Conservation (phyloP, 2,888 invertebrate genomes). For the Diloba caeruleocephala region DNA sequence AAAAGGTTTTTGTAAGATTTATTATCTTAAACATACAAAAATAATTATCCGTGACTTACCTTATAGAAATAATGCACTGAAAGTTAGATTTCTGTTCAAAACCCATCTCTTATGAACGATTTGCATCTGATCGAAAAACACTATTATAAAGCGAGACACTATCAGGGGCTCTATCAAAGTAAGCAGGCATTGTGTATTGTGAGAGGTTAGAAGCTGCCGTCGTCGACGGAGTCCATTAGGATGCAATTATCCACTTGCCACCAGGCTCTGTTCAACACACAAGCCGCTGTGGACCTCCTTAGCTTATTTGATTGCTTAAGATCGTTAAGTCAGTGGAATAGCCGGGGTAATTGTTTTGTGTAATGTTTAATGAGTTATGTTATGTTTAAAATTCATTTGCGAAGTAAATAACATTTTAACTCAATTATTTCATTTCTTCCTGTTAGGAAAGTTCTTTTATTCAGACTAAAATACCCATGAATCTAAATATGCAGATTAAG, state of each 20-base stretch:
- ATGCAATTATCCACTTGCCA: constrained; percentile 59
- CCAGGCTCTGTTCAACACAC: constrained; percentile 45
- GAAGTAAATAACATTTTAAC: no score
- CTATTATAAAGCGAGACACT: constrained; percentile 35
- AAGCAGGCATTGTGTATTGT: constrained; percentile 52
- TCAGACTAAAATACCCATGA: no score
- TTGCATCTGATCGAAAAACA: constrained; percentile 39
- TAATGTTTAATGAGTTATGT: no score
- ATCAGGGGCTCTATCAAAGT: constrained; percentile 29
- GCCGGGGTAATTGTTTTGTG: constrained; percentile 2
- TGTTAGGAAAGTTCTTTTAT: no score
- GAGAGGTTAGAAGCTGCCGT: constrained; percentile 60
- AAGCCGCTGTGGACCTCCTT: constrained; percentile 53
- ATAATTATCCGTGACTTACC: neutral
- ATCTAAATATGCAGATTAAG: no score
- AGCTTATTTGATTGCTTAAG: constrained; percentile 20
- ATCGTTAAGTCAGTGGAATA: constrained; percentile 1
- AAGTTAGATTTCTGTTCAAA: no score
- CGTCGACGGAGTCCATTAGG: constrained; percentile 52
- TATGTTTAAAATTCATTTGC: no score
- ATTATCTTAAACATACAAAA: no score
- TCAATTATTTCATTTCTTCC: no score
- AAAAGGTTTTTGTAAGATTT: no score
- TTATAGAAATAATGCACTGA: no score
- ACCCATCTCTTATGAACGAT: constrained; percentile 13